These are phyloP conservation scores for Patiria pectinifera DNA, from an alignment of 53 echinoderm and acorn worm genomes.

Conservation along the genomic window DNA sequence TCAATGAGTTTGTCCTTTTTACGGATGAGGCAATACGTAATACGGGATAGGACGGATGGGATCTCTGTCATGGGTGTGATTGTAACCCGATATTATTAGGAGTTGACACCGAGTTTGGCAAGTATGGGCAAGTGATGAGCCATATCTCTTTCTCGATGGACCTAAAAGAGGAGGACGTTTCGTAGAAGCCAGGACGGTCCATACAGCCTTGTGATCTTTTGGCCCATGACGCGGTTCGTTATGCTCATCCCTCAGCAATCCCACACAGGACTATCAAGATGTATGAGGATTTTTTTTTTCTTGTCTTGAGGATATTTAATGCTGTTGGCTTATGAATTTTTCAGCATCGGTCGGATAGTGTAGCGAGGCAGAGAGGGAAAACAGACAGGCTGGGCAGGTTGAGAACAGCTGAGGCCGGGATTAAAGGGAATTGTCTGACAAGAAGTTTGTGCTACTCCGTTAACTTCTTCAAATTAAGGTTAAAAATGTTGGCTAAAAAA, in stretches of 20 bases:
- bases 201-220: no score
- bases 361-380: not conserved
- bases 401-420: not conserved
- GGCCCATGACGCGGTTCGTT: no score
- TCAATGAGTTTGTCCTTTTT: no score
- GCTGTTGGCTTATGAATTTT: not conserved
- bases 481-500: no score
- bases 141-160: not conserved
- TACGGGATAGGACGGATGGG: not conserved
- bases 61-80: not conserved
- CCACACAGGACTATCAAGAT: not conserved
- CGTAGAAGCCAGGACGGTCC: no score
- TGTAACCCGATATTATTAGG: no score
- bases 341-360: not conserved
- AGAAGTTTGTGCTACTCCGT: not conserved
- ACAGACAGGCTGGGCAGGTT: not conserved
- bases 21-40: no score
- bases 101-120: not conserved
- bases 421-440: not conserved
- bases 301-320: not conserved
- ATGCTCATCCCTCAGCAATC: no score
- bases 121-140: not conserved
- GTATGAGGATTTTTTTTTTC: not conserved
- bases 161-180: not conserved
- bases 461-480: no score